These are phyloP conservation scores for Aphelinus certus DNA, from an alignment of 1,140 invertebrate genomes.

Conservation along the genomic window DNA sequence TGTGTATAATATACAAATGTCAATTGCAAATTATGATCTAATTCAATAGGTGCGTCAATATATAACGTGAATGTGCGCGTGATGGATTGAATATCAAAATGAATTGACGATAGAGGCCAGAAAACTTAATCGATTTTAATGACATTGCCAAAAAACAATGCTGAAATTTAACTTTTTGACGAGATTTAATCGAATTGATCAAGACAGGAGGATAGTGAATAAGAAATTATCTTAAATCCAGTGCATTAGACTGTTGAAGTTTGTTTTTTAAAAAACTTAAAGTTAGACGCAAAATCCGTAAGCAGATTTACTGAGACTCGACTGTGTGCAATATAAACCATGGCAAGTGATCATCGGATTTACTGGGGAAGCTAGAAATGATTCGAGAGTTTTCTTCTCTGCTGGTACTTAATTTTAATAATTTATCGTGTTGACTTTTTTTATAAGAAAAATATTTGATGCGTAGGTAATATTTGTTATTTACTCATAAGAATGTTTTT, in stretches of 20 bases:
- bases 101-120: conserved; percentile 5
- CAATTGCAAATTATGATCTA: conserved; percentile 59
- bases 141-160: conserved; percentile 23
- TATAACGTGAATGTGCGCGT: conserved; percentile 22
- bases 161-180: background rate
- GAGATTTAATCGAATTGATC: background rate
- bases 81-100: conserved; percentile 9
- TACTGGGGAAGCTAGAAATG: background rate
- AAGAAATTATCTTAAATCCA: background rate
- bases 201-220: background rate
- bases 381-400: conserved; percentile 23
- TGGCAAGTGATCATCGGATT: conserved; percentile 13
- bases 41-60: conserved; percentile 40
- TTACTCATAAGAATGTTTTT: background rate
- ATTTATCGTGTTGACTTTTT: conserved; percentile 6
- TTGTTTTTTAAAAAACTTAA: conserved; percentile 1
- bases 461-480: conserved; percentile 15
- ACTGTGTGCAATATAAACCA: conserved; percentile 20
- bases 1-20: conserved; percentile 59
- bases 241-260: background rate
- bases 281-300: conserved; percentile 26
- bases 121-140: conserved; percentile 11
- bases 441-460: conserved; percentile 31
- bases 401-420: background rate
- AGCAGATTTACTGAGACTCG: conserved; percentile 4